Evolutionary conservation across 1,140 invertebrate species (phyloP), one percentile per base, ranked within the genome.

Genomic region (Dendroctonus ponderosae): DNA sequence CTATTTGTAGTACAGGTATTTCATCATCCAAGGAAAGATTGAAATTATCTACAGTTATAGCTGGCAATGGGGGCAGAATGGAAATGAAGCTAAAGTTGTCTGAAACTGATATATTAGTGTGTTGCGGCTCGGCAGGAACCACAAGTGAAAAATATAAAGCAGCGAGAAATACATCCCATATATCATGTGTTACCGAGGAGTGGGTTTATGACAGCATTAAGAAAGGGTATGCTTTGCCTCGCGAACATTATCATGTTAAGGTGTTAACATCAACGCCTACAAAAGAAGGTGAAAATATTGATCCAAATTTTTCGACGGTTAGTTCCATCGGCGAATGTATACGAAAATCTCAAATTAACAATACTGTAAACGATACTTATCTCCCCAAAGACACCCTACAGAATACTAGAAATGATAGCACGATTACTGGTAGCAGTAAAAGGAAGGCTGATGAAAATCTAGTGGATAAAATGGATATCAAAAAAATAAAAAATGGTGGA

Each of bases 131-230:
- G 6, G 80, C 39, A 37, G 66, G 66, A 11, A 68, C 60, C 5
- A 82, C 85, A 64, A 92, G 92, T 62, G 87, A 91, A 11, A 97
- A 97, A 76, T 89, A 89, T 74, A 89, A 87, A 70, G 89, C 86
- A 71, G 93, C 93, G 0, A 77, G 86, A 52, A 70, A 85, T 87
- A 70, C 91, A 88, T 79, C 85, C 86, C 62, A 90, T 92, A 70
- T 84, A 86, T 41, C 90, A 89, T 76, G 83, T 93, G 0, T 82
- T 79, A 56, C 83, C 86, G 43, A 71, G 0, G 80, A 87, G 11
- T 97, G 94, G 93, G 80, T 96, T 41, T 85, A 84, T 66, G 89
- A 93, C 26, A 93, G 90, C 51, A 80, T 90, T 0, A 80, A 85
- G 49, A 83, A 84, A 39, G 91, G 92, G 0, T 89, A 87, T 69